Conservation (phyloP, 1,140 invertebrate species). For the Lepidurus couesii region DNA sequence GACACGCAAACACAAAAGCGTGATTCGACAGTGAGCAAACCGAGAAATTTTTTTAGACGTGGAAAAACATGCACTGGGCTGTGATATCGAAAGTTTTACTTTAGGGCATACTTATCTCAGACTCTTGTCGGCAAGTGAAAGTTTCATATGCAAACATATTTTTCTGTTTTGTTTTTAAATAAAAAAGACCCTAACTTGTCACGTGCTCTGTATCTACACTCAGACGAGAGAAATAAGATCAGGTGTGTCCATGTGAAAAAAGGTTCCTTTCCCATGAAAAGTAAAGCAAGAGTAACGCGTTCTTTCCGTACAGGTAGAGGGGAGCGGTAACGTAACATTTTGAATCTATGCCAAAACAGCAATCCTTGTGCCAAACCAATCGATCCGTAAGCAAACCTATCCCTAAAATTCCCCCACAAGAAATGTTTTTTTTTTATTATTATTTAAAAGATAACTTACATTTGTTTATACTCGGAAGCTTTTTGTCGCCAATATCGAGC, state of each 20-base stretch:
- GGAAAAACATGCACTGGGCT: background rate
- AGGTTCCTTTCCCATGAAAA: background rate
- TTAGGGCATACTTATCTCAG: background rate
- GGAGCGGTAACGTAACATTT: background rate
- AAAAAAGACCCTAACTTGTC: background rate
- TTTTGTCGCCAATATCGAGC: conserved; percentile 32
- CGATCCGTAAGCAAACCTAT: background rate
- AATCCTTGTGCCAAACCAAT: background rate
- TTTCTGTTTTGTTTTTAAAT: too few relatives aligned
- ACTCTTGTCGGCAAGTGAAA: background rate
- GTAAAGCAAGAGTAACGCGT: background rate
- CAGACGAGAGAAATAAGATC: conserved; percentile 9
- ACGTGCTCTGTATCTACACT: background rate
- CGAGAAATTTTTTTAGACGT: background rate
- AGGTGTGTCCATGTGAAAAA: background rate
- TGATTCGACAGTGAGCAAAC: background rate
- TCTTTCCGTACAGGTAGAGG: background rate
- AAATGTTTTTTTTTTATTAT: background rate
- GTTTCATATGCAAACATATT: too few relatives aligned
- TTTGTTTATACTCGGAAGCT: conserved; percentile 31
- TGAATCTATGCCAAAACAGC: background rate
- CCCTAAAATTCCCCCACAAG: background rate
- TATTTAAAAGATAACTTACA: background rate
- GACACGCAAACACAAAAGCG: background rate
- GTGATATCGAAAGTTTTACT: background rate